Conservation (phyloP, 2,113 vertebrate genomes). For the Paracanthobrama guichenoti region DNA sequence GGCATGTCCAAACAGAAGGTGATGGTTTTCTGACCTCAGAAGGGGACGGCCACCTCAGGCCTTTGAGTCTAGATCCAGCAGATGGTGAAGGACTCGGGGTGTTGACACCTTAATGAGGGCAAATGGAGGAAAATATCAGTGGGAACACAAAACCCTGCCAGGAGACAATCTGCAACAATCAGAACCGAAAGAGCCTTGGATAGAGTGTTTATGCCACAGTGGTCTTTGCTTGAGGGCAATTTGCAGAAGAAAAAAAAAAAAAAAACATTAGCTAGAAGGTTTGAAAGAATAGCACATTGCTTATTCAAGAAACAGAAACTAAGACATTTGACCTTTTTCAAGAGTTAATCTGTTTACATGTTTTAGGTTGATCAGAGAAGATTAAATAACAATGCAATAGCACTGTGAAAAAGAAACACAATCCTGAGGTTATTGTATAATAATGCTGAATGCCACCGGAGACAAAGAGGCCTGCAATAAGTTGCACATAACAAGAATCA, state of each 20-base stretch:
- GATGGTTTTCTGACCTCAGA: constrained; percentile 2
- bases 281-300: not conserved
- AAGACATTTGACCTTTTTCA: not conserved
- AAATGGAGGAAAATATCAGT: constrained; percentile 23
- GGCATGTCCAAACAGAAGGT: constrained; percentile 38
- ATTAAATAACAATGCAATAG: not conserved
- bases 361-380: not conserved
- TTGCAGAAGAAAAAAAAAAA: not conserved
- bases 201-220: not conserved
- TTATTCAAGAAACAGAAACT: not conserved
- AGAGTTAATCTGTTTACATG: not conserved
- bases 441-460: not conserved
- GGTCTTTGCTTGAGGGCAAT: not conserved
- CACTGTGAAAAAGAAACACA: not conserved
- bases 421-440: not conserved
- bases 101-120: constrained; percentile 39
- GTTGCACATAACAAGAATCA: not conserved
- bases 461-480: not conserved
- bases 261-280: not conserved
- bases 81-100: constrained; percentile 36
- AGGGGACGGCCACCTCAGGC: not conserved
- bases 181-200: not conserved
- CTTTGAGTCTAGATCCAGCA: constrained; percentile 21
- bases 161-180: constrained; percentile 41
- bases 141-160: constrained; percentile 28